Evolutionary conservation across 2,797 vertebrate genomes (phyloP).

Genomic region (Sebastes iracundus): DNA sequence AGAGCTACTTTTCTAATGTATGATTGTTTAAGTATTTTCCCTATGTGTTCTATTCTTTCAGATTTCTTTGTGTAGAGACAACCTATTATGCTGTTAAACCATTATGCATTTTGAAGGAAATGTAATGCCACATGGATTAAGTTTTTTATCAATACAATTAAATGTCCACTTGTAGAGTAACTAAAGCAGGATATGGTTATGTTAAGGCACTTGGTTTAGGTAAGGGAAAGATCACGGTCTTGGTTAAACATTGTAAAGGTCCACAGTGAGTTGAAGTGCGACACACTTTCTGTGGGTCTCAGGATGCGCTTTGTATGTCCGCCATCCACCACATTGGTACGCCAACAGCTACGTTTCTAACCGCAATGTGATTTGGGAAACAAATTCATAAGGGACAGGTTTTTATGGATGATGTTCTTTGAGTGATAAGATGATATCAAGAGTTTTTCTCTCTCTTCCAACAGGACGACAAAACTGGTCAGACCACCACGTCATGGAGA

Average conservation of each 20-base stretch:
- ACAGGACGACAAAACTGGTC: background rate
- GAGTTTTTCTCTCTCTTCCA: background rate
- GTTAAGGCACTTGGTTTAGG: too few relatives aligned
- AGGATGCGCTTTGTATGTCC: background rate
- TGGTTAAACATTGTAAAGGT: background rate
- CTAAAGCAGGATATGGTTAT: too few relatives aligned
- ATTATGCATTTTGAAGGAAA: too few relatives aligned
- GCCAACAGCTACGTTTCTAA: background rate
- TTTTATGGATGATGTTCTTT: background rate
- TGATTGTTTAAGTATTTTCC: too few relatives aligned
- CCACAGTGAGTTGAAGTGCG: background rate
- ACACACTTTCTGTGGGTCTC: background rate
- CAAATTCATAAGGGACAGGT: background rate
- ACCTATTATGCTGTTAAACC: too few relatives aligned
- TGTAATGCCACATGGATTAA: too few relatives aligned
- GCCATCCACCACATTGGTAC: background rate
- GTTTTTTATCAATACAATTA: too few relatives aligned
- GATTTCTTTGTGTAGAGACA: too few relatives aligned
- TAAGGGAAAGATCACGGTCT: too few relatives aligned
- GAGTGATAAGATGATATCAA: background rate
- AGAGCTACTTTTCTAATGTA: too few relatives aligned
- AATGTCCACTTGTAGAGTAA: too few relatives aligned
- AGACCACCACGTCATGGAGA: background rate
- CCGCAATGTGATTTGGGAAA: background rate
- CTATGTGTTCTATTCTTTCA: too few relatives aligned